These are phyloP conservation scores for Centropus unirufus DNA, from an alignment of 2,113 vertebrate genomes.

Conservation along the genomic window DNA sequence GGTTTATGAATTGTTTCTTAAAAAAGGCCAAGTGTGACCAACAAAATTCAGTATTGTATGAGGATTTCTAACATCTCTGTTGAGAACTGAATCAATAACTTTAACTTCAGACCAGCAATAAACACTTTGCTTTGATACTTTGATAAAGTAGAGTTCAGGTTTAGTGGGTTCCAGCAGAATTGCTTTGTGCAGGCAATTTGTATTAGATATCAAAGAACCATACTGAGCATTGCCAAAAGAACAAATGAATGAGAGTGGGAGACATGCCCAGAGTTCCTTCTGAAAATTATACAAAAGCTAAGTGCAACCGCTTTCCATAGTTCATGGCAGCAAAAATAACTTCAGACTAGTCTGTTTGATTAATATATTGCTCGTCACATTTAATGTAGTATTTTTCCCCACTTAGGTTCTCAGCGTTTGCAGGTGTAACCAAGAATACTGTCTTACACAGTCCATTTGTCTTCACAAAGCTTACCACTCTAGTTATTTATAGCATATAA, in stretches of 20 bases:
- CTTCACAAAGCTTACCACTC: not conserved
- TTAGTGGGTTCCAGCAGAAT: constrained; percentile 1
- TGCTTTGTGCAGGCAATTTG: constrained; percentile 11
- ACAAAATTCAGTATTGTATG: not conserved
- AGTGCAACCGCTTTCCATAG: not conserved
- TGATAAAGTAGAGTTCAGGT: constrained; percentile 51
- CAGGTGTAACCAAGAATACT: not conserved
- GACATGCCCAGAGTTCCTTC: not conserved
- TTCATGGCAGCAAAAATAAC: not conserved
- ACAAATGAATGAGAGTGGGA: constrained; percentile 12
- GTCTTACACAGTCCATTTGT: not conserved
- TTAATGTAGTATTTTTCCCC: not conserved
- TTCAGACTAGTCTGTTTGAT: not conserved
- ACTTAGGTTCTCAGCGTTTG: not conserved
- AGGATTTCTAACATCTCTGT: constrained; percentile 28
- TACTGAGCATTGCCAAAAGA: not conserved
- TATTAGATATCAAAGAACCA: not conserved
- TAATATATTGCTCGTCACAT: not conserved
- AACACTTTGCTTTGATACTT: constrained; percentile 33
- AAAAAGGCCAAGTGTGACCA: not conserved
- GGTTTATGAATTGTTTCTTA: constrained; percentile 25
- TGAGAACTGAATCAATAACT: constrained; percentile 31
- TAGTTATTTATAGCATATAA: not conserved
- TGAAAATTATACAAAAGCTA: constrained; percentile 16
- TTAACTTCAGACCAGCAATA: constrained; percentile 41